phyloP scores from a whole-genome alignment of 1,140 invertebrate genomes.

The Zaprionus ornatus region DNA sequence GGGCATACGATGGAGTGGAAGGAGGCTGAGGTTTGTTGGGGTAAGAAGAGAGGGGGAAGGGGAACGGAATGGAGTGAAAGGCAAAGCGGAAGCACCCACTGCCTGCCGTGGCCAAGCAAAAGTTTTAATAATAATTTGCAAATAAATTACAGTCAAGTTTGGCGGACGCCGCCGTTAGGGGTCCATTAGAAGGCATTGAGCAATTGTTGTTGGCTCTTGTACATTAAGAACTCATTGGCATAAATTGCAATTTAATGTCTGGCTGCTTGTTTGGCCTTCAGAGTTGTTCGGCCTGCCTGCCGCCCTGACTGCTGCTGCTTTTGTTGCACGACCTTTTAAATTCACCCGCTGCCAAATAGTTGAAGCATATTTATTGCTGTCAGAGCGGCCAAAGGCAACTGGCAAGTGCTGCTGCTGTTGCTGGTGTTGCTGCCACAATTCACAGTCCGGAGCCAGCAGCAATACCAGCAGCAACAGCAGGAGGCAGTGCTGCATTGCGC shows the following conservation, averaged over 20 bases:
- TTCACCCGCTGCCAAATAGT: slow-evolving; percentile 75
- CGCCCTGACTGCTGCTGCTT: slow-evolving; percentile 21
- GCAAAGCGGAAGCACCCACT: slow-evolving; percentile 31
- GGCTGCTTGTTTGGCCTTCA: slow-evolving; percentile 50
- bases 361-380: slow-evolving; percentile 81
- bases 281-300: slow-evolving; percentile 14
- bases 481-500: slow-evolving; percentile 66
- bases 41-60: neutral
- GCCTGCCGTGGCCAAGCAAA: slow-evolving; percentile 43
- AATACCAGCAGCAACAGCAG: slow-evolving; percentile 6
- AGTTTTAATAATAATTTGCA: slow-evolving; percentile 83
- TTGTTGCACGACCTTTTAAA: slow-evolving; percentile 71
- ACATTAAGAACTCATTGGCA: slow-evolving; percentile 83
- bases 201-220: slow-evolving; percentile 50
- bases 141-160: slow-evolving; percentile 79
- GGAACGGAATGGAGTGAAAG: neutral
- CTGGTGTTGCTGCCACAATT: slow-evolving; percentile 61
- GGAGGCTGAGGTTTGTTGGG: neutral
- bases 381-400: slow-evolving; percentile 25
- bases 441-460: slow-evolving; percentile 28
- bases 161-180: slow-evolving; percentile 53
- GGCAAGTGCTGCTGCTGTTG: slow-evolving; percentile 23
- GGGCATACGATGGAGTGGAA: neutral
- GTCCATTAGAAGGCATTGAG: slow-evolving; percentile 50
- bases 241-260: slow-evolving; percentile 83